Percentiles rank a stretch among this genome's conserved stretches.
Conservation (phyloP, 2,113 vertebrate species). For the Phylloscopus whistleri region DNA sequence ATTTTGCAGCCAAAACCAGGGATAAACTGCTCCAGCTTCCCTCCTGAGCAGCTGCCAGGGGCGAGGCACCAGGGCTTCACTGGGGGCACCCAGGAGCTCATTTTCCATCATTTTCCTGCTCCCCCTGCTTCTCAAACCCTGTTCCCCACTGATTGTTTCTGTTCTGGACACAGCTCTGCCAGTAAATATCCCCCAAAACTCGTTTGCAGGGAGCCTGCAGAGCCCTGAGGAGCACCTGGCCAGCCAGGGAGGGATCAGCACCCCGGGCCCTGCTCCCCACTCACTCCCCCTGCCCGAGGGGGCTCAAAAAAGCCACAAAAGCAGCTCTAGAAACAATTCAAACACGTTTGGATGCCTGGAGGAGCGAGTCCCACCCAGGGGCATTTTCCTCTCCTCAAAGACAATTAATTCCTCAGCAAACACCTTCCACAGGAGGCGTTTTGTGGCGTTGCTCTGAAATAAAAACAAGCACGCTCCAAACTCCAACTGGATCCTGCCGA, state of each 20-base stretch:
- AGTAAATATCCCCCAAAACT: background rate
- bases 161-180: background rate
- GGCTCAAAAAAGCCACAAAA: background rate
- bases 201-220: accelerated
- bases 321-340: background rate
- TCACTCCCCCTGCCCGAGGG: background rate
- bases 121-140: background rate
- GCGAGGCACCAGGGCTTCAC: accelerated
- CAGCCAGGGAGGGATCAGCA: background rate
- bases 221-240: background rate
- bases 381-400: background rate
- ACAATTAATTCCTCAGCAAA: background rate
- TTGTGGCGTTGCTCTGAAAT: background rate
- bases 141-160: background rate
- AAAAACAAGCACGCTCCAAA: background rate
- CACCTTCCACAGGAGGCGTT: background rate
- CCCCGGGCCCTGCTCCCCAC: background rate
- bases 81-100: background rate
- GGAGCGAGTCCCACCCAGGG: background rate
- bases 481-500: background rate
- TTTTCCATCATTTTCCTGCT: background rate
- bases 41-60: background rate
- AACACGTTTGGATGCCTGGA: background rate
- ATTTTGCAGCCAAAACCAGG: background rate
- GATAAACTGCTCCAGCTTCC: background rate